phyloP scores from a whole-genome alignment of 2,888 invertebrate species.

The Leucozona laternaria region DNA sequence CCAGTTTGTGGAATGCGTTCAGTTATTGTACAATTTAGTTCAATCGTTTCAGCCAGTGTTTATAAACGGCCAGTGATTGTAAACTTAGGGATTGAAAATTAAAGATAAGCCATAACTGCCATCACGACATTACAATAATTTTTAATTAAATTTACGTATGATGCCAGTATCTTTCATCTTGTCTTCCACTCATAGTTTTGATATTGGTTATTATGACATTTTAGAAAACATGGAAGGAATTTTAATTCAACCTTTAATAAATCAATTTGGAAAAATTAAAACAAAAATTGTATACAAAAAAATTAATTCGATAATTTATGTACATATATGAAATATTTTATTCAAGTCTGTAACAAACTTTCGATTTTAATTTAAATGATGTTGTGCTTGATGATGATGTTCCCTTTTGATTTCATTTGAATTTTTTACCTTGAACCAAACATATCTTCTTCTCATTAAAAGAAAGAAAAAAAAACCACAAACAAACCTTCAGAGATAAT shows the following conservation, averaged over 20 bases:
- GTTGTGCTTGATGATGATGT: background rate
- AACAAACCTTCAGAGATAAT: slow-evolving; percentile 40
- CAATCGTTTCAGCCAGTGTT: too few relatives aligned
- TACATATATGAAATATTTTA: too few relatives aligned
- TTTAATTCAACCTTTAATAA: background rate
- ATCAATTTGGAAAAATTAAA: background rate
- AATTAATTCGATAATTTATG: background rate
- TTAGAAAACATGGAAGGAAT: background rate
- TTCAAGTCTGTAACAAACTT: background rate
- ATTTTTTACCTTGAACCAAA: slow-evolving; percentile 21
- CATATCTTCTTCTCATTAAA: background rate
- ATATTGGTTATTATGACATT: background rate
- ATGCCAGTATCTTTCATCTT: too few relatives aligned
- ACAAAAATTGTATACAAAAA: background rate
- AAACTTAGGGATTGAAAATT: too few relatives aligned
- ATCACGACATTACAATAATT: too few relatives aligned
- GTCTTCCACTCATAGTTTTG: background rate
- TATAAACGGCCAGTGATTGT: too few relatives aligned
- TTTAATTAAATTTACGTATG: too few relatives aligned
- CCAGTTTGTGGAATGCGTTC: too few relatives aligned
- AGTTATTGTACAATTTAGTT: too few relatives aligned
- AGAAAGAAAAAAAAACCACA: background rate
- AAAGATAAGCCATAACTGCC: too few relatives aligned
- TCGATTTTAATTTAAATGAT: slow-evolving; percentile 24
- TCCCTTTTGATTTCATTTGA: slow-evolving; percentile 24